These are phyloP conservation scores for Galerucella nymphaeae DNA, from an alignment of 2,888 invertebrate species.

Conservation along the genomic window DNA sequence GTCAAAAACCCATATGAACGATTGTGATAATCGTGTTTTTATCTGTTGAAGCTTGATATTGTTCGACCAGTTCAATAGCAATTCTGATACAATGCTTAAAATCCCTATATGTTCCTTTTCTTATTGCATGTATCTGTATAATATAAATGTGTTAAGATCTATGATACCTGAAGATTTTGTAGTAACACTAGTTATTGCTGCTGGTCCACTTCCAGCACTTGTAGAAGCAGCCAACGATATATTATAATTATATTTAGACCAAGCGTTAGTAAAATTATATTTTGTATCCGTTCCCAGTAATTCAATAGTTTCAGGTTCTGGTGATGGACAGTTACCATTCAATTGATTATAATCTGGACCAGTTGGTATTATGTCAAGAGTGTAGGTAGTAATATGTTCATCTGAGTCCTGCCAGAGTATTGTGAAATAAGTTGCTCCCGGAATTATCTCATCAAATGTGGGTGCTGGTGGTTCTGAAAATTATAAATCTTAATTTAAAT, in stretches of 20 bases:
- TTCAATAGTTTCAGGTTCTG: background rate
- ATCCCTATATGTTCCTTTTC: too few species aligned
- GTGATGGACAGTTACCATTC: slow-evolving; percentile 1
- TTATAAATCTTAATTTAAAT: background rate
- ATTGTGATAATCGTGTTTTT: too few species aligned
- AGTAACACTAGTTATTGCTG: background rate
- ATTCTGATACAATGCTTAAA: too few species aligned
- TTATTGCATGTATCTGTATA: too few species aligned
- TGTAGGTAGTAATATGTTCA: background rate
- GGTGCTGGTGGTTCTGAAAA: slow-evolving; percentile 21
- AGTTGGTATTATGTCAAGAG: background rate
- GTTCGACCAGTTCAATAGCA: too few species aligned
- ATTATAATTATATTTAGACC: slow-evolving; percentile 12
- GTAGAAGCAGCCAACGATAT: slow-evolving; percentile 14
- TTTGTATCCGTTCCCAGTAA: background rate
- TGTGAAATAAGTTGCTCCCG: slow-evolving; percentile 9
- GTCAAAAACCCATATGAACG: too few species aligned
- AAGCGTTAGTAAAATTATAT: slow-evolving; percentile 7
- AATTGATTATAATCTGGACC: background rate
- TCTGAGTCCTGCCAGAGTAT: background rate
- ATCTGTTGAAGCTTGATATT: too few species aligned
- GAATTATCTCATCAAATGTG: background rate
- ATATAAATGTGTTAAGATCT: background rate
- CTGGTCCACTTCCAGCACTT: slow-evolving; percentile 11
- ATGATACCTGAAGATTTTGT: slow-evolving; percentile 11